Base-by-base conservation (phyloP, 1,140 invertebrate species). In the Scaptomyza hsui region DNA sequence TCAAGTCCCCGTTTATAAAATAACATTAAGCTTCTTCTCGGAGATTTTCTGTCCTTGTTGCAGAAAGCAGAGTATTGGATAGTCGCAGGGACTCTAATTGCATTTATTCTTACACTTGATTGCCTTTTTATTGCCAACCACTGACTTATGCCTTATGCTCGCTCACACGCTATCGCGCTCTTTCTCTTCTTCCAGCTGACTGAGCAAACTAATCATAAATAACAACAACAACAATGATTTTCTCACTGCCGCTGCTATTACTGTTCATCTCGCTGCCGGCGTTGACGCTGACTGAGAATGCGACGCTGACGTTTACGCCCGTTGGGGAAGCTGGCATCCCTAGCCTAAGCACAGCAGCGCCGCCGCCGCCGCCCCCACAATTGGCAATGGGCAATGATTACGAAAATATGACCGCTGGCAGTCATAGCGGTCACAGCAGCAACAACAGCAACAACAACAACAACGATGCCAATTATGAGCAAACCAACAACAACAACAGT, bases 211-310 rank as follows among this genome's bases (percentile, higher is more conserved):
- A 45, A 37, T 53, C 44, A 68, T 41, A 32, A 47, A 60, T 24
- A 42, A 29, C 35, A 51, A 52, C 42, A 55, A 49, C 51, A 62
- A 56, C 15, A 68, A 69, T 35, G 59, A 57, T 60, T 39, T 35
- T 62, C 24, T 26, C 42, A 75, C 55, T 59, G 59, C 42, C 16
- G 78, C 72, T 81, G 59, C 59, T 78, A 49, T 75, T 70, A 55
- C 75, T 83, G 72, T 48, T 70, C 37, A 55, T 37, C 49, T 32
- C 70, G 26, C 81, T 68, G 72, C 76, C 59, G 49, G 53, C 55
- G 26, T 52, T 45, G 44, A 48, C 72, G 18, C 26, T 73, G 41
- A 51, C 70, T 47, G 51, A 74, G 55, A 60, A 55, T 7, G 45
- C 72, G 21, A 42, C 56, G 41, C 42, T 72, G 3, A 37, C 70